Evolutionary conservation across 2,113 vertebrate species (phyloP), one percentile per base, ranked within the genome.

Genomic region (Reinhardtius hippoglossoides): DNA sequence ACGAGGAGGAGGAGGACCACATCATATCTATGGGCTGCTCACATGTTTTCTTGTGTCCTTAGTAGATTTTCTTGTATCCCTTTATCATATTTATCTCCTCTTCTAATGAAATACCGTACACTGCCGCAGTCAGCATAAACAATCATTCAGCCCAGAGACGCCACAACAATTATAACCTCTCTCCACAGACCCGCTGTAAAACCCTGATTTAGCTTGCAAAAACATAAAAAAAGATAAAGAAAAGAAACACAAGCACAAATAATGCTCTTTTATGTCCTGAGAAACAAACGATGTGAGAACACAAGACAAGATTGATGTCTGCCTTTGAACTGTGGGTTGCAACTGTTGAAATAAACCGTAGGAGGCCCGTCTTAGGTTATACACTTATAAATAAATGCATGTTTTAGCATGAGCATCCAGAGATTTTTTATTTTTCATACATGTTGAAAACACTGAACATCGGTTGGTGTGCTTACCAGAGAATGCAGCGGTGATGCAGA

Each of bases 381-480:
- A 21, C 12, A 31, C 37, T n/a, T n/a, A 50, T 46, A 21, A 65
- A 70, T 74, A 59, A 72, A 62, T 20, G 9, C 44, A 68, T 9
- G 8, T 40, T 59, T 46, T 23, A 48, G 58, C 10, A 31, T 31
- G 6, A 31, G 31, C 31, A 31, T 1, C 31, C 31, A 57, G 13
- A 40, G 0, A 23, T 56, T 9, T 50, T 20, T 20, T 50, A 18
- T 50, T 40, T 59, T 46, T 26, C 40, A 5, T 20, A 69, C 52
- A 58, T 56, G 48, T 12, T 54, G 4, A 66, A 67, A 65, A 26
- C 14, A 27, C 9, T 26, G 3, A 57, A 26, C 31, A 52, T 40
- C 8, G 72, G 21, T 24, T 13, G 24, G 9, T 20, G 2, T 23
- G 74, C 91, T 92, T 81, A 95, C 94, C 93, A 67, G 90, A 88